These are phyloP conservation scores for Leptura quadrifasciata DNA, from an alignment of 2,888 invertebrate species.

Conservation along the genomic window DNA sequence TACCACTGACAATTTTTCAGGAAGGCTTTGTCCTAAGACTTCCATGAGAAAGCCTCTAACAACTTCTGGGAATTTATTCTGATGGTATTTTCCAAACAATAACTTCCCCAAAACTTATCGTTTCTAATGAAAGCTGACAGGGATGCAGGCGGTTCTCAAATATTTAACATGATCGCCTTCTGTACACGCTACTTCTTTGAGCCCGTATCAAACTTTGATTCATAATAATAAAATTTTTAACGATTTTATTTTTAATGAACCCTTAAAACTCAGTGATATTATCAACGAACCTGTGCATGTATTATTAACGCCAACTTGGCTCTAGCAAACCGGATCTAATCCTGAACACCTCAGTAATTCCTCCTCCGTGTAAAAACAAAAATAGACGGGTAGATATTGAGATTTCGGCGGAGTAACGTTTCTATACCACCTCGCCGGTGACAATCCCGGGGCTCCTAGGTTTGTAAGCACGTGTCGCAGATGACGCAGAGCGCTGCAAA, in stretches of 20 bases:
- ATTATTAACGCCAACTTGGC: neutral
- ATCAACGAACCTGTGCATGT: neutral
- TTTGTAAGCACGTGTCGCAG: slow-evolving; percentile 55
- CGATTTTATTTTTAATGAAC: neutral
- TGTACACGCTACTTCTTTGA: too few species aligned
- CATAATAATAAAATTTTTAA: neutral
- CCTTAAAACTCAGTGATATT: neutral
- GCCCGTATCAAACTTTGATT: too few species aligned
- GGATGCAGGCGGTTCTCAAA: too few species aligned
- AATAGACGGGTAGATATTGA: slow-evolving; percentile 17
- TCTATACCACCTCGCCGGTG: slow-evolving; percentile 52
- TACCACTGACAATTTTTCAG: too few species aligned
- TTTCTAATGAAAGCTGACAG: too few species aligned
- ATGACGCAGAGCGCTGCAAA: slow-evolving; percentile 60
- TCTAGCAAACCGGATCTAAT: neutral
- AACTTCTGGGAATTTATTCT: too few species aligned
- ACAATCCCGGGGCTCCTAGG: slow-evolving; percentile 69
- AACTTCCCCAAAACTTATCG: too few species aligned
- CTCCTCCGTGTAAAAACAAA: slow-evolving; percentile 3
- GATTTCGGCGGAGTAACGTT: slow-evolving; percentile 15
- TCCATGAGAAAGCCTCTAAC: too few species aligned
- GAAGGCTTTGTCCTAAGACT: too few species aligned
- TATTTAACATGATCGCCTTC: too few species aligned
- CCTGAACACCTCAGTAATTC: slow-evolving; percentile 5
- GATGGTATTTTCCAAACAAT: too few species aligned